Conservation (phyloP, 92 coral and sea anemone species). For the Scolanthus callimorphus region DNA sequence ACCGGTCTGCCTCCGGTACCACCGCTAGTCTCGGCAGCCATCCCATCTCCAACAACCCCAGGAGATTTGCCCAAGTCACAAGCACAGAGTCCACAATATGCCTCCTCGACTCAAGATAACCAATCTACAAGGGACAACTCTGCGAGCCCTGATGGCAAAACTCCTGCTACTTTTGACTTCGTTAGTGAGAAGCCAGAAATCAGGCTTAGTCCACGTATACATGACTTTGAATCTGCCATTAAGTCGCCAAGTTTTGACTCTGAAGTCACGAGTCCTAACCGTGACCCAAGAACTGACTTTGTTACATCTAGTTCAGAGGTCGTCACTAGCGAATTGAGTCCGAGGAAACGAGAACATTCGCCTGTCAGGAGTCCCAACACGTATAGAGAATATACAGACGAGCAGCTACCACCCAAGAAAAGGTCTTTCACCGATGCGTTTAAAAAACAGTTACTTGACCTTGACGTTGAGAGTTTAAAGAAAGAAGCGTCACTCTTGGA, state of each 20-base stretch:
- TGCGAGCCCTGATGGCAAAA: background rate
- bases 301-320: background rate
- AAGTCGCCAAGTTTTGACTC: background rate
- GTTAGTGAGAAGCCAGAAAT: background rate
- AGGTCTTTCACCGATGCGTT: background rate
- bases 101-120: conserved; percentile 14
- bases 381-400: conserved; percentile 1
- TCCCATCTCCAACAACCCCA: conserved; percentile 59
- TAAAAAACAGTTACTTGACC: background rate
- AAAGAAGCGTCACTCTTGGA: background rate
- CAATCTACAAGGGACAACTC: conserved; percentile 13
- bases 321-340: background rate
- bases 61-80: conserved; percentile 4
- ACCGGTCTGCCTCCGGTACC: conserved; percentile 70
- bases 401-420: conserved; percentile 16
- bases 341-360: conserved; percentile 28
- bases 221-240: background rate
- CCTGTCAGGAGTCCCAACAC: conserved; percentile 19
- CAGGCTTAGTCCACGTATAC: background rate
- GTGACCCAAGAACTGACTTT: background rate
- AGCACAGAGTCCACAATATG: background rate
- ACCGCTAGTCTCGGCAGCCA: conserved; percentile 52
- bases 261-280: background rate
- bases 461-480: background rate
- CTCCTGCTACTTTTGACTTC: background rate